Conservation (phyloP, 2,888 invertebrate species). For the Dione juno region DNA sequence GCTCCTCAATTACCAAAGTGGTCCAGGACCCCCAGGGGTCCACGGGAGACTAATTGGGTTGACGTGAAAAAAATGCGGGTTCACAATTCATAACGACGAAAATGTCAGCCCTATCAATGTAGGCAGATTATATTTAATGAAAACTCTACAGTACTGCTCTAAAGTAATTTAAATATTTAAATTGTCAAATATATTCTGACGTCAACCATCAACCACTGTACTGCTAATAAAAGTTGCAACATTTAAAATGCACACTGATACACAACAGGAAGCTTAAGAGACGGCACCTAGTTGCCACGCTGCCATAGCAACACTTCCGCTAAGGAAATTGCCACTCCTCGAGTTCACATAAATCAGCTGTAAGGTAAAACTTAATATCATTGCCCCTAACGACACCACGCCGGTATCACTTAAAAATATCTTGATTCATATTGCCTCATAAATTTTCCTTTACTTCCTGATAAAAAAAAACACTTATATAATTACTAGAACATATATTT, state of each 20-base stretch:
- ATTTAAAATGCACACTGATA: neutral
- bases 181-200: no score
- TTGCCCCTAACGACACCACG: conserved; percentile 35
- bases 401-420: conserved; percentile 34
- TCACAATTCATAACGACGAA: no score
- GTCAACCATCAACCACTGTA: neutral
- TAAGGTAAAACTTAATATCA: conserved; percentile 73
- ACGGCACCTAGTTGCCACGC: conserved; percentile 42
- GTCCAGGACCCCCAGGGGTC: no score
- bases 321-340: conserved; percentile 73
- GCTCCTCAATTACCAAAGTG: no score
- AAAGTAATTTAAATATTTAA: no score
- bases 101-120: no score
- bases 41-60: no score
- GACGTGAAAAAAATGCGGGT: no score
- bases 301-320: conserved; percentile 66
- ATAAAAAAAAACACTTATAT: neutral
- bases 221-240: neutral
- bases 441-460: neutral
- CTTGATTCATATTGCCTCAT: conserved; percentile 30
- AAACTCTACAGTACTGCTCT: no score
- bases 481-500: neutral
- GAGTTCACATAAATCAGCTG: conserved; percentile 70
- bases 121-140: no score
- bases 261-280: conserved; percentile 15